These are phyloP conservation scores for Acleris laterana DNA, from an alignment of 2,888 invertebrate genomes.

Conservation along the genomic window DNA sequence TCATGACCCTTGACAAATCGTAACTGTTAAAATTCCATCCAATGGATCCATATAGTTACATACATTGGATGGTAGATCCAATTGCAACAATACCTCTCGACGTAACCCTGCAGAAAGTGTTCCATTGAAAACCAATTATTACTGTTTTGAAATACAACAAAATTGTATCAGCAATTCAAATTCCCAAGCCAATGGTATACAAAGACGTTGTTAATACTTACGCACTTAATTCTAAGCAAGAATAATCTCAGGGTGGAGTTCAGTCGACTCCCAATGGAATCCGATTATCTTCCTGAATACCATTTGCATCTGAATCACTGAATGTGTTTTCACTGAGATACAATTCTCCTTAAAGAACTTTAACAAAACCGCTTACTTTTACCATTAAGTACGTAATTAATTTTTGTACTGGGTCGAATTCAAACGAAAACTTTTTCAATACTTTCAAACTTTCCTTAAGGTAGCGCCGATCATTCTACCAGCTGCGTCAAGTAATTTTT, in stretches of 20 bases:
- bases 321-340: conserved; percentile 41
- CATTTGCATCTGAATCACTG: conserved; percentile 47
- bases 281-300: conserved; percentile 42
- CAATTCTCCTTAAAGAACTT: conserved; percentile 19
- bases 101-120: background rate
- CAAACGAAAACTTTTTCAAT: background rate
- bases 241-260: conserved; percentile 39
- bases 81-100: too few relatives aligned
- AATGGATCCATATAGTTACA: too few relatives aligned
- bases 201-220: conserved; percentile 33
- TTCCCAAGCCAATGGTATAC: conserved; percentile 15
- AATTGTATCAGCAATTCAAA: conserved; percentile 12
- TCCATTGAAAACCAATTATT: background rate
- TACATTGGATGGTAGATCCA: too few relatives aligned
- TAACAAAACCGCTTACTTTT: conserved; percentile 21
- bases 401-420: background rate
- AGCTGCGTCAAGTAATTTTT: too few relatives aligned
- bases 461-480: too few relatives aligned
- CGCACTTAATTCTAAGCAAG: conserved; percentile 36
- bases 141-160: conserved; percentile 8
- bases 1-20: too few relatives aligned
- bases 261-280: conserved; percentile 42
- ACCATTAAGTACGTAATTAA: conserved; percentile 1
- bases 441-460: too few relatives aligned
- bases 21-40: too few relatives aligned